Evolutionary conservation across 1,140 invertebrate species (phyloP).

Genomic region (Agrypnia vestita): DNA sequence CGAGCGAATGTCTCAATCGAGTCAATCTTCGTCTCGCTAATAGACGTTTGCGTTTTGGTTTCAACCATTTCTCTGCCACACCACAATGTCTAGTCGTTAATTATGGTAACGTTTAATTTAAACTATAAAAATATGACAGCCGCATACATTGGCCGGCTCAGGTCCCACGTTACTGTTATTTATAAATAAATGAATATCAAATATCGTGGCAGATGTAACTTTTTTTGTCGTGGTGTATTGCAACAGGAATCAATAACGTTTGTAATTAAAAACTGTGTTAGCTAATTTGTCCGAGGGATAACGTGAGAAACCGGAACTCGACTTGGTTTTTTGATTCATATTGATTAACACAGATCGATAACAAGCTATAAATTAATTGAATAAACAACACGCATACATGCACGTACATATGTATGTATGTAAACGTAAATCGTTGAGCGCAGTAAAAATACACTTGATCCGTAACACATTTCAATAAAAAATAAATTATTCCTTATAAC

Average conservation of each 20-base stretch:
- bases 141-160: neutral
- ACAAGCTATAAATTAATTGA: constrained; percentile 29
- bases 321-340: constrained; percentile 9
- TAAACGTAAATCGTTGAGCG: too few relatives aligned
- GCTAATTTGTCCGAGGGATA: constrained; percentile 23
- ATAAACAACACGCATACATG: constrained; percentile 31
- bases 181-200: constrained; percentile 48
- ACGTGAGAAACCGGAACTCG: constrained; percentile 36
- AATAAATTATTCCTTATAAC: constrained; percentile 2
- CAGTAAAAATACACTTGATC: neutral
- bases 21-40: constrained; percentile 43
- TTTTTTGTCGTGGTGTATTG: constrained; percentile 22
- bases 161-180: constrained; percentile 57
- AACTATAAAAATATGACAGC: constrained; percentile 41
- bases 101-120: constrained; percentile 43
- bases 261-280: constrained; percentile 39
- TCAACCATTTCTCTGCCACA: constrained; percentile 10
- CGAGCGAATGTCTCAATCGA: constrained; percentile 44
- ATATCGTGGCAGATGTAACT: constrained; percentile 6
- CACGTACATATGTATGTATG: neutral
- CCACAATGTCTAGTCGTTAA: constrained; percentile 39
- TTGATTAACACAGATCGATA: constrained; percentile 25
- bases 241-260: constrained; percentile 31
- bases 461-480: constrained; percentile 2
- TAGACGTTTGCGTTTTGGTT: constrained; percentile 36